Base-by-base conservation (phyloP, 2,113 vertebrate genomes). In the Solenodon paradoxus region DNA sequence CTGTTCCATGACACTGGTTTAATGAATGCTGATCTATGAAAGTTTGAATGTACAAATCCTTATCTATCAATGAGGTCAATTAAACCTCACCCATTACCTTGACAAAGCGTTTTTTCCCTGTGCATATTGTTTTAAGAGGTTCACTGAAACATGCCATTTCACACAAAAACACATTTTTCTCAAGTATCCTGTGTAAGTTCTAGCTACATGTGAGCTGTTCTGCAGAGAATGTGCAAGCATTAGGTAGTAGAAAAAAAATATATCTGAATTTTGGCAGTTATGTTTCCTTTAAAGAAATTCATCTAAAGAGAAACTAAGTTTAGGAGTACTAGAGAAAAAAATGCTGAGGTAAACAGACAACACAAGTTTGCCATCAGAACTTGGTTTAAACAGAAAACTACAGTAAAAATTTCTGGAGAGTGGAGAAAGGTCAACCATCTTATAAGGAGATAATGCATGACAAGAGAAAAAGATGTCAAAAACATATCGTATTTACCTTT, bases 401-500 rank as follows among this genome's bases (percentile, higher is more conserved):
- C 90, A 45, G 32, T 32, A 61, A 97, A 96, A 97, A 92, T 95
- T 97, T 94, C 80, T 96, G 45, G 79, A 97, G 97, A 93, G 95
- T 98, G 97, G 96, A 30, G n/a, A 97, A 98, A 97, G 93, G 93
- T 97, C 98, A 98, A 98, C 98, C 80, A 95, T 69, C 96, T 87
- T 57, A 96, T 97, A 96, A 98, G 94, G 97, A 98, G 98, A 78
- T 3, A 98, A 97, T 93, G 96, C 98, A 96, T 95, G 98, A 98
- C 98, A 97, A 51, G 87, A 98, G 96, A 94, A 98, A 98, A 98
- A 98, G 97, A 98, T 98, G 98, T 98, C 98, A 98, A 97, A 97
- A 98, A 98, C 85, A 98, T 97, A 97, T 94, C 97, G 97, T 97
- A 98, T 98, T 99, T 99, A 99, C 98, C 98, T 99, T 98, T 96